Evolutionary conservation across 2,888 invertebrate genomes (phyloP).

Genomic region (Dicycla oo): DNA sequence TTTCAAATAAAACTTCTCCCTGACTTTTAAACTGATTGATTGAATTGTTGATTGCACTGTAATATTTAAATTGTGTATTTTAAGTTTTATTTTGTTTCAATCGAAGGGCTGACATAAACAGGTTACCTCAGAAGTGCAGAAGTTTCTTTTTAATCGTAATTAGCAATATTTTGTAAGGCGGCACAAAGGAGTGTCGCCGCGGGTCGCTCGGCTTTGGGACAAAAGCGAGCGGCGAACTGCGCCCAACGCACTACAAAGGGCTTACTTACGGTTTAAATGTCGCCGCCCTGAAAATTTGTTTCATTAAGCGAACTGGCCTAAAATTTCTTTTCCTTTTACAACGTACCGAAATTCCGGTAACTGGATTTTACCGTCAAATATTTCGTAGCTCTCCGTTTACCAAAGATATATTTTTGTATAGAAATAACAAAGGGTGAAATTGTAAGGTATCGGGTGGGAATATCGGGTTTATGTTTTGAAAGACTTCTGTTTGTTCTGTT

Average conservation of each 20-base stretch:
- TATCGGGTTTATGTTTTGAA: slow-evolving; percentile 70
- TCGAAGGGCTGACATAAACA: slow-evolving; percentile 57
- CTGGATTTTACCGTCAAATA: slow-evolving; percentile 75
- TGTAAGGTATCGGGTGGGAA: slow-evolving; percentile 75
- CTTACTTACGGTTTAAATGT: slow-evolving; percentile 88
- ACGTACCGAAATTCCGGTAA: slow-evolving; percentile 75
- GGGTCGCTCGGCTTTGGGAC: slow-evolving; percentile 80
- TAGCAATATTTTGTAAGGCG: slow-evolving; percentile 85
- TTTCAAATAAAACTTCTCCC: neutral
- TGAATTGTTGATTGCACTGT: too few species aligned
- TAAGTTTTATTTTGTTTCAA: slow-evolving; percentile 48
- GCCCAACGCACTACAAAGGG: slow-evolving; percentile 85
- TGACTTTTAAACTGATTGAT: slow-evolving; percentile 13
- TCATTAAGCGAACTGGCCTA: slow-evolving; percentile 85
- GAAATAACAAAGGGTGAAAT: slow-evolving; percentile 78
- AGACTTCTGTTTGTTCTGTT: slow-evolving; percentile 62
- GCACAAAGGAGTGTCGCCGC: slow-evolving; percentile 83
- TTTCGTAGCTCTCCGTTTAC: slow-evolving; percentile 80
- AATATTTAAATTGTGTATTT: slow-evolving; percentile 27
- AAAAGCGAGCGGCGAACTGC: slow-evolving; percentile 75
- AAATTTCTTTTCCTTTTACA: slow-evolving; percentile 84
- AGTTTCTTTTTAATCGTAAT: slow-evolving; percentile 85
- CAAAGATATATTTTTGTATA: slow-evolving; percentile 73
- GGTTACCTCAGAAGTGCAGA: slow-evolving; percentile 55
- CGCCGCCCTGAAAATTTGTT: slow-evolving; percentile 88